Base-by-base conservation (phyloP, 2,888 invertebrate genomes). In the Gasteruption jaculator region DNA sequence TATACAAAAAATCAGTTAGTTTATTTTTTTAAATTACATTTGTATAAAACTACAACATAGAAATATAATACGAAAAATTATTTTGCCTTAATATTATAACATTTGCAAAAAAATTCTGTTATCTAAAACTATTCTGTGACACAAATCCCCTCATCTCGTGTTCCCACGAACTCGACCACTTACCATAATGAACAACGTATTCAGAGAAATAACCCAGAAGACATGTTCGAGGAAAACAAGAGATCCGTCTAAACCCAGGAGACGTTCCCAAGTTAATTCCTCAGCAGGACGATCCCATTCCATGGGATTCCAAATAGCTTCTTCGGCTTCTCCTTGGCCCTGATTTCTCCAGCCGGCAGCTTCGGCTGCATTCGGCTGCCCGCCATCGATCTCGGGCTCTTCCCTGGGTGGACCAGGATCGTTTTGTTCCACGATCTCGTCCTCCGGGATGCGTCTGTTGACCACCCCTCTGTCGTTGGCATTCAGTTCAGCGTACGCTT, bases 211-310 rank as follows among this genome's bases (percentile, higher is more conserved):
- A 16, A 97, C 95, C 97, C 97, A 99, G 68, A 99, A 96, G 0
- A 99, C 96, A 75, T 99, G 97, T 70, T 99, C 99, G 38, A 99
- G 73, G 67, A 99, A 99, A 33, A 95, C 88, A 58, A 97, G 80
- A 0, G 96, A 96, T 0, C 97, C 97, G 72, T 99, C 97, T 7
- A 99, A 73, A 0, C 97, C 97, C 1, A 99, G 76, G 5, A 99
- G 75, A 50, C 95, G 80, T 67, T 99, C 97, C 99, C 99, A 99
- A 0, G 97, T 99, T 18, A 99, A 74, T 69, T 99, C 99, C 64
- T 96, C 99, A 8, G 91, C 93, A 0, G 94, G 94, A 49, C 95
- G 78, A 65, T 97, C 96, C 95, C 95, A 97, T 64, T 96, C 96
- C 80, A 96, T 92, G 0, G 94, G 95, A 72, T 96, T 96, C 94